A percentile compares a stretch with the other conserved stretches of the same genome.
These are phyloP conservation scores for Eupithecia insigniata DNA, from an alignment of 2,888 invertebrate species.

Conservation along the genomic window DNA sequence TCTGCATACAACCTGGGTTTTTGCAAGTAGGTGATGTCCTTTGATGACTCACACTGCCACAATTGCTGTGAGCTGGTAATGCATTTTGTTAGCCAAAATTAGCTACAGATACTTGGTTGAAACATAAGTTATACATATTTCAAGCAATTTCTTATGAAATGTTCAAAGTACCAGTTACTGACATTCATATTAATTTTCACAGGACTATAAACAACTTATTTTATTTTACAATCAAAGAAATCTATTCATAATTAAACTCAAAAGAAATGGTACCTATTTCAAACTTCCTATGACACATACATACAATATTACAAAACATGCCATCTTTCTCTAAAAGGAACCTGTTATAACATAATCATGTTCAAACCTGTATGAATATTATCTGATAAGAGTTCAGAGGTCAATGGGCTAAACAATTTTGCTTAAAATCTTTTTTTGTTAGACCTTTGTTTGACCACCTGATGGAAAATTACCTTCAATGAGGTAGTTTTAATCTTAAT, in stretches of 20 bases:
- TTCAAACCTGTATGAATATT: constrained; percentile 14
- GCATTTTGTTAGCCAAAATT: constrained; percentile 9
- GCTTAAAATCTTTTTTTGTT: neutral
- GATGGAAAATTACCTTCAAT: neutral
- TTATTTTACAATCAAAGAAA: neutral
- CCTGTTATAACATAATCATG: constrained; percentile 8
- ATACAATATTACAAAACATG: neutral
- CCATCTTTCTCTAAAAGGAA: neutral
- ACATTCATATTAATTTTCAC: neutral
- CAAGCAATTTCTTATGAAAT: too few relatives aligned
- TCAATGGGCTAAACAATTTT: neutral
- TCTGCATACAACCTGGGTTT: constrained; percentile 26
- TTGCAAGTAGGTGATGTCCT: constrained; percentile 32
- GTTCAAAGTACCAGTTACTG: neutral
- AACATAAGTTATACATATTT: too few relatives aligned
- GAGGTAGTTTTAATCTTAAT: neutral
- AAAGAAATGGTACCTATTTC: neutral
- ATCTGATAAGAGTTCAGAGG: constrained; percentile 17
- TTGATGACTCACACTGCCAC: constrained; percentile 35
- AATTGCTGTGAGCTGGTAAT: constrained; percentile 27
- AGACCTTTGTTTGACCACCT: too few relatives aligned
- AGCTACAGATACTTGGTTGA: neutral
- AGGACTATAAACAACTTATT: neutral
- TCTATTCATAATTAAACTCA: neutral
- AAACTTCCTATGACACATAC: neutral